Conservation (phyloP, 1,140 invertebrate species). For the Limonius californicus region DNA sequence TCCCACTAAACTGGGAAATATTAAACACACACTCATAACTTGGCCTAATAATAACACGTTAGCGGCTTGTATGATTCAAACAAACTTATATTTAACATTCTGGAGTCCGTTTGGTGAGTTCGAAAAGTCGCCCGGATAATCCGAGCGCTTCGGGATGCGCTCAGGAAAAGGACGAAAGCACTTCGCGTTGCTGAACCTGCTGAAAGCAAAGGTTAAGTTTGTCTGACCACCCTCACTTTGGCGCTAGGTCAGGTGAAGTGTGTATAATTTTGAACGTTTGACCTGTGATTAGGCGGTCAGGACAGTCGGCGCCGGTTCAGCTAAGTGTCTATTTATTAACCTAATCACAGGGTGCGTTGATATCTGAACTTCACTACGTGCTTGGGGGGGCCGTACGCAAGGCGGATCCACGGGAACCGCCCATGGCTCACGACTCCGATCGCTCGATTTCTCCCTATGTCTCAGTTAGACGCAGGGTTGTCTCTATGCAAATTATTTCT, state of each 20-base stretch:
- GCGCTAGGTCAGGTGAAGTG: constrained; percentile 28
- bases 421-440: constrained; percentile 34
- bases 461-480: constrained; percentile 20
- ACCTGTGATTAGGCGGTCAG: constrained; percentile 43
- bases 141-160: neutral
- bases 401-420: constrained; percentile 29
- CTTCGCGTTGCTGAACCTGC: constrained; percentile 10
- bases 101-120: neutral
- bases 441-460: constrained; percentile 27
- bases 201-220: constrained; percentile 12
- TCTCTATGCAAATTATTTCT: constrained; percentile 17
- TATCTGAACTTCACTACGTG: constrained; percentile 25
- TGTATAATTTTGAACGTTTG: constrained; percentile 39
- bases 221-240: constrained; percentile 34
- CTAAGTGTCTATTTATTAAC: constrained; percentile 42
- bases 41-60: constrained; percentile 9
- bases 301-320: constrained; percentile 34
- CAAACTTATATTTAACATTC: neutral
- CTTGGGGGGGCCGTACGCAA: constrained; percentile 23
- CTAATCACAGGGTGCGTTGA: constrained; percentile 41
- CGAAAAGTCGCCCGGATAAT: neutral
- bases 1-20: neutral
- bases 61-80: neutral
- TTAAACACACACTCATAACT: constrained; percentile 12
- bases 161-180: neutral